phyloP scores from a whole-genome alignment of 2,113 vertebrate genomes.

The Epinephelus lanceolatus region DNA sequence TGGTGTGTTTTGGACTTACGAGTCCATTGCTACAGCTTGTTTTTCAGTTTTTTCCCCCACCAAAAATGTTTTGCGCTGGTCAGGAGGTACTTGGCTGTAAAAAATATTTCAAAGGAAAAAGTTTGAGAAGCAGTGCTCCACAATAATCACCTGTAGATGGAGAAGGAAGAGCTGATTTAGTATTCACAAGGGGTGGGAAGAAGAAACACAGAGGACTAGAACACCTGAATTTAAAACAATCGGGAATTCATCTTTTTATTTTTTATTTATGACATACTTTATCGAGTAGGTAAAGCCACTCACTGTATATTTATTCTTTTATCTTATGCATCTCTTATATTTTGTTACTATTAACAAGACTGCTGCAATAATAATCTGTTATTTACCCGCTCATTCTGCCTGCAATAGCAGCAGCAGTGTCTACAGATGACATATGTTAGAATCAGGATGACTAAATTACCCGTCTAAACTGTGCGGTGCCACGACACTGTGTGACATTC shows the following conservation, averaged over 20 bases:
- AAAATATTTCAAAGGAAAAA: too few species aligned
- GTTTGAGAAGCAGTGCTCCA: too few species aligned
- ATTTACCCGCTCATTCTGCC: not conserved
- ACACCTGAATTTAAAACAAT: not conserved
- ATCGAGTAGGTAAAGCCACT: not conserved
- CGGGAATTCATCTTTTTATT: not conserved
- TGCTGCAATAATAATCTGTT: not conserved
- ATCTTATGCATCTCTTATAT: not conserved
- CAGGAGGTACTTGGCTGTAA: too few species aligned
- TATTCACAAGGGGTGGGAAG: not conserved
- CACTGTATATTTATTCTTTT: not conserved
- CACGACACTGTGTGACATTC: slow-evolving; percentile 9
- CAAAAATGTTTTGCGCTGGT: too few species aligned
- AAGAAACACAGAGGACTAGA: not conserved
- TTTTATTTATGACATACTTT: not conserved
- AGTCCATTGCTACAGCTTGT: not conserved
- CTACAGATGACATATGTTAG: not conserved
- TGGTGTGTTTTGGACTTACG: not conserved
- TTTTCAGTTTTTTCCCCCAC: not conserved
- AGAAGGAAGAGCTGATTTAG: not conserved
- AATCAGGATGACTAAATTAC: not conserved
- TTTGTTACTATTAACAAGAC: not conserved
- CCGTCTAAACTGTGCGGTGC: not conserved
- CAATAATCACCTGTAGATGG: not conserved
- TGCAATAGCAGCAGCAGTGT: not conserved